phyloP scores from a whole-genome alignment of 2,888 invertebrate species.

The Xanthostigma xanthostigma region DNA sequence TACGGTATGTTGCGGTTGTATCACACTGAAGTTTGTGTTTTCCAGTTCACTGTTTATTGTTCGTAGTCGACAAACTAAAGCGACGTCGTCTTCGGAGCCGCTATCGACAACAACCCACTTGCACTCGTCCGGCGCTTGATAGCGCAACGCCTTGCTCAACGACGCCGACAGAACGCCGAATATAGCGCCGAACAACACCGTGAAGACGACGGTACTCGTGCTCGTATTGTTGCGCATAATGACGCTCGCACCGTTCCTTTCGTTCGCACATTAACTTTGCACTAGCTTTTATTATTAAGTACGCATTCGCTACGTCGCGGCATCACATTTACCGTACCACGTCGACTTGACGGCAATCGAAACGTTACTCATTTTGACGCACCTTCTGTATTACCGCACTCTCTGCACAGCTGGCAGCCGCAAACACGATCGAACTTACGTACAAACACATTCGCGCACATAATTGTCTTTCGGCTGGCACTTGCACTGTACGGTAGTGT shows the following conservation, averaged over 20 bases:
- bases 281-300: not conserved
- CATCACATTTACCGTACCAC: not conserved
- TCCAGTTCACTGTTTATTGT: constrained; percentile 71
- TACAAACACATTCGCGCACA: too few relatives aligned
- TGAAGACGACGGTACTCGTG: constrained; percentile 40
- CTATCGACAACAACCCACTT: constrained; percentile 59
- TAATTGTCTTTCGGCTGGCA: too few relatives aligned
- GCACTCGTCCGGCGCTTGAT: constrained; percentile 70
- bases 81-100: constrained; percentile 48
- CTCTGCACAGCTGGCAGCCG: too few relatives aligned
- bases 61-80: constrained; percentile 55
- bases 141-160: constrained; percentile 44
- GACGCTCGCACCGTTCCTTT: constrained; percentile 10
- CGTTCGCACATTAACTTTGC: constrained; percentile 4
- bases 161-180: constrained; percentile 44
- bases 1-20: constrained; percentile 68
- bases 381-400: too few relatives aligned
- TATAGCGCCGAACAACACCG: constrained; percentile 41
- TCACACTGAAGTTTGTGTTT: constrained; percentile 69
- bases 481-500: too few relatives aligned
- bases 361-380: too few relatives aligned
- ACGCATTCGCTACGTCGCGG: not conserved
- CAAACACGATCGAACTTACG: too few relatives aligned
- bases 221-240: constrained; percentile 20
- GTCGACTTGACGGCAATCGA: too few relatives aligned